Evolutionary conservation across 2,888 invertebrate species (phyloP).

Genomic region (Mellilla xanthometata): DNA sequence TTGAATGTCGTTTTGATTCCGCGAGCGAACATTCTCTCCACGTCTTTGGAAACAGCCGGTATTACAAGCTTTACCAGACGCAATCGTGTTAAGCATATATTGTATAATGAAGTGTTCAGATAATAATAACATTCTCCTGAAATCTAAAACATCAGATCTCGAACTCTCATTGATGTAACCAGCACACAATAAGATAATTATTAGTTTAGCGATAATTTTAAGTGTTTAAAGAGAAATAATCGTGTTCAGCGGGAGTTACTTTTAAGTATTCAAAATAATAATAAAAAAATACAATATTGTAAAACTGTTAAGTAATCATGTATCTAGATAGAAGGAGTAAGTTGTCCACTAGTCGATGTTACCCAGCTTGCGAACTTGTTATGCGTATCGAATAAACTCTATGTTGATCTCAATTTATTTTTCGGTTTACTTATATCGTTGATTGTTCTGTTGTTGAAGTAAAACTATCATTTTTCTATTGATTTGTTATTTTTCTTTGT

Average conservation of each 20-base stretch:
- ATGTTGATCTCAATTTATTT: slow-evolving; percentile 63
- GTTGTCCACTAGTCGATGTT: slow-evolving; percentile 78
- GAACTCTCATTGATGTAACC: slow-evolving; percentile 56
- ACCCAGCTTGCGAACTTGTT: slow-evolving; percentile 74
- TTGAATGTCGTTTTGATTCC: slow-evolving; percentile 58
- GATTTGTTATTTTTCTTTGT: slow-evolving; percentile 52
- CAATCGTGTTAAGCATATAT: slow-evolving; percentile 68
- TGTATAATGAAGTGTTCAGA: slow-evolving; percentile 75
- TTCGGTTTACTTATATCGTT: slow-evolving; percentile 67
- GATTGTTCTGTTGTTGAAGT: slow-evolving; percentile 65
- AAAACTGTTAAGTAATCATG: slow-evolving; percentile 79
- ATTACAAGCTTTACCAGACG: slow-evolving; percentile 58
- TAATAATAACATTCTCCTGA: slow-evolving; percentile 57
- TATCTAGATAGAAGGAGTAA: slow-evolving; percentile 76
- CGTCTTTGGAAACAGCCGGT: slow-evolving; percentile 49
- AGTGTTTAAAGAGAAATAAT: slow-evolving; percentile 72
- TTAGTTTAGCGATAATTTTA: slow-evolving; percentile 75
- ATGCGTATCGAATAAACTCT: slow-evolving; percentile 54
- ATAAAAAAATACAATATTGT: slow-evolving; percentile 59
- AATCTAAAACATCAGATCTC: slow-evolving; percentile 50
- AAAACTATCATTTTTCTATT: slow-evolving; percentile 52
- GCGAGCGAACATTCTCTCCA: slow-evolving; percentile 62
- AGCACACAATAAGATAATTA: slow-evolving; percentile 75
- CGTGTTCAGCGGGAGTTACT: slow-evolving; percentile 79
- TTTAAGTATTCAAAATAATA: slow-evolving; percentile 65